phyloP scores from a whole-genome alignment of 2,888 invertebrate genomes.

The Thysanoteuthis rhombus region DNA sequence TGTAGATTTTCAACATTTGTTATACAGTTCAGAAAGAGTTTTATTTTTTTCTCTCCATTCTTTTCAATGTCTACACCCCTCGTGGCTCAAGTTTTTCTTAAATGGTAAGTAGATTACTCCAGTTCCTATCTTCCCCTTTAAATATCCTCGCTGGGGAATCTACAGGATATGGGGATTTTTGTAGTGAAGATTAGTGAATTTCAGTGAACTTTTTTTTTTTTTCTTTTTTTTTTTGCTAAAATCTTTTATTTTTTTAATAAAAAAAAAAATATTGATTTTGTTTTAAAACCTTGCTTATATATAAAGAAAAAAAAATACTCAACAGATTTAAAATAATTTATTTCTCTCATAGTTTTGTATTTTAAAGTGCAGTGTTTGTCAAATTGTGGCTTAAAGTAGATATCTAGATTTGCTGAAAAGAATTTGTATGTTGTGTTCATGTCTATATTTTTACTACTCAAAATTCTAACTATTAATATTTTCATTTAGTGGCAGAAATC shows the following conservation, averaged over 20 bases:
- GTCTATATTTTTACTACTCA: too few relatives aligned
- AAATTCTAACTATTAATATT: too few relatives aligned
- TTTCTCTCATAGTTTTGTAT: background rate
- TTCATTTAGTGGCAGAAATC: too few relatives aligned
- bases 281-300: too few relatives aligned
- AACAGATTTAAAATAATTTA: too few relatives aligned
- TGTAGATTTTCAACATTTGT: too few relatives aligned
- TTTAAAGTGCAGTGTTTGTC: background rate
- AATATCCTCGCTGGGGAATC: background rate
- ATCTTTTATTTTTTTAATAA: background rate
- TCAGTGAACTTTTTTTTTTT: background rate
- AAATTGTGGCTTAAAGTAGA: background rate
- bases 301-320: too few relatives aligned
- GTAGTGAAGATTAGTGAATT: background rate
- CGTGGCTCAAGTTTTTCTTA: background rate
- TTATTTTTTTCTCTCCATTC: background rate
- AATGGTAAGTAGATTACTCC: too few relatives aligned
- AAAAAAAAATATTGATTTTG: background rate
- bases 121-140: background rate
- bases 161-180: background rate
- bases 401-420: background rate
- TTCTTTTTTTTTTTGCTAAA: background rate
- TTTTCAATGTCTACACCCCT: conserved; percentile 19
- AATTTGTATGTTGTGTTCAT: background rate
- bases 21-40: too few relatives aligned